Percentiles rank a stretch among this genome's conserved stretches.
phyloP scores from a whole-genome alignment of 2,797 vertebrate genomes.

The Champsocephalus esox region DNA sequence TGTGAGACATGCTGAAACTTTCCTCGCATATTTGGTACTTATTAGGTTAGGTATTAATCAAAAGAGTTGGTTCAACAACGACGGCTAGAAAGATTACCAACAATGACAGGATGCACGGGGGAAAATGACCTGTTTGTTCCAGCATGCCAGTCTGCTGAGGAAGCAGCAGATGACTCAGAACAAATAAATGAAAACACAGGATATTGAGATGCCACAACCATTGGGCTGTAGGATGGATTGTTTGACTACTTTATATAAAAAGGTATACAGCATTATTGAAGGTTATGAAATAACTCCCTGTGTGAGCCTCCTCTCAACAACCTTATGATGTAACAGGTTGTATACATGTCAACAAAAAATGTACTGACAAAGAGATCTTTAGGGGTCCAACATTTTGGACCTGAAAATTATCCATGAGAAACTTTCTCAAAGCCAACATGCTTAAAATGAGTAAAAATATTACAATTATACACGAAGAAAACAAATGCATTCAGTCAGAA shows the following conservation, averaged over 20 bases:
- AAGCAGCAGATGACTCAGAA: slow-evolving; percentile 69
- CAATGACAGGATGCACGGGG: slow-evolving; percentile 60
- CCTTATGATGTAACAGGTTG: slow-evolving; percentile 16
- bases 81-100: slow-evolving; percentile 34
- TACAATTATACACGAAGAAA: too few relatives aligned
- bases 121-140: slow-evolving; percentile 40
- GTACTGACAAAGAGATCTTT: not conserved
- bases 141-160: slow-evolving; percentile 52
- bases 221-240: slow-evolving; percentile 7
- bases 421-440: not conserved
- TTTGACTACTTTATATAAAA: slow-evolving; percentile 26
- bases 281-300: slow-evolving; percentile 41
- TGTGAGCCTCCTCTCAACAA: slow-evolving; percentile 15
- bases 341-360: slow-evolving; percentile 14
- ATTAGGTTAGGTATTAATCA: not conserved
- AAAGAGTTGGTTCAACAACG: slow-evolving; percentile 17
- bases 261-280: slow-evolving; percentile 38
- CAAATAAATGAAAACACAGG: slow-evolving; percentile 69
- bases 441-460: not conserved
- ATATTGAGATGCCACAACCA: slow-evolving; percentile 55
- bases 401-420: not conserved
- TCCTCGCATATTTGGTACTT: not conserved
- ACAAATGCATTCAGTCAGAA: not conserved
- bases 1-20: not conserved
- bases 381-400: not conserved